Base-by-base conservation (phyloP, 2,113 vertebrate species). In the Antigone vipio region DNA sequence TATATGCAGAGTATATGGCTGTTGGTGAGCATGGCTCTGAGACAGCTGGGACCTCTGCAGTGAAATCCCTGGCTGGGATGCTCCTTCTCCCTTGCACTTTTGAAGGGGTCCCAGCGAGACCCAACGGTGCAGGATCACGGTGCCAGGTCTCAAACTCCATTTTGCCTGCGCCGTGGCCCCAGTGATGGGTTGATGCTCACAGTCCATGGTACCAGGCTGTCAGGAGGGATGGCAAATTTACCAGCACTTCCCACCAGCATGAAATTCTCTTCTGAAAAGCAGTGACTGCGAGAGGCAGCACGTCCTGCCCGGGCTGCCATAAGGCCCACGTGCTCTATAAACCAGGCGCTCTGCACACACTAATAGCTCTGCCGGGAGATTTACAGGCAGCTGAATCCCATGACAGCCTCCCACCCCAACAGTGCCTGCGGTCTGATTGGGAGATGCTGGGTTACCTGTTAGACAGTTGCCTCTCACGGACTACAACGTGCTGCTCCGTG, bases 401-500 rank as follows among this genome's bases (percentile, higher is more conserved):
- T 34, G 12, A 40, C 50, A 60, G 56, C 18, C 38, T 89, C 50
- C 35, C n/a, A 34, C 3, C 59, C 27, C 44, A 42, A 1, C 20
- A 6, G 49, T 3, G 20, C 44, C 58, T 15, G 50, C 2, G 0
- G 23, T 17, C 27, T 19, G 27, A 13, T 16, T 5, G 26, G 59
- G 55, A 85, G 87, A 20, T 17, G 23, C 35, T 56, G 77, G 9
- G 49, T 49, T 35, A 50, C 49, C 69, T n/a, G 26, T 8, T 20
- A 49, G 38, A 38, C 49, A 49, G 32, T 10, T 12, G 17, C 27
- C 5, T 52, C 69, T 69, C 21, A 4, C 6, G 11, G 23, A 77
- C 6, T 55, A 22, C 16, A 13, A 0, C 4, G 1, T 6, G 40
- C 40, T 47, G 76, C 27, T 73, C 35, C 3, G 0, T 0, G 0